phyloP scores from a whole-genome alignment of 2,888 invertebrate species.

The Diaprepes abbreviatus region DNA sequence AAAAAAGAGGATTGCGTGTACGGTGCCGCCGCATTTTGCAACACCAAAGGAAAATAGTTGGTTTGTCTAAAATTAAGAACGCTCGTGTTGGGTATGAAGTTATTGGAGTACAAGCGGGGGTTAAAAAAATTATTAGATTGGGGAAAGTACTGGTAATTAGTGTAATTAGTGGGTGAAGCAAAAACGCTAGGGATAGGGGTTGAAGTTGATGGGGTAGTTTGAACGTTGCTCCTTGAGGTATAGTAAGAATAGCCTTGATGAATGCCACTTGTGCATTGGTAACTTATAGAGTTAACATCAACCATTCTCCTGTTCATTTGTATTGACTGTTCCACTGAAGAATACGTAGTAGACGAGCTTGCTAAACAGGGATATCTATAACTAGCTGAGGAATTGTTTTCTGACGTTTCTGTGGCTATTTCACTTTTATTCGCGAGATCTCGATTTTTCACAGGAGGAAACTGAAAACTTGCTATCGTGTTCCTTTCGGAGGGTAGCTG shows the following conservation, averaged over 20 bases:
- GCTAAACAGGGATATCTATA: not conserved
- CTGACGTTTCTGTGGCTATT: constrained; percentile 24
- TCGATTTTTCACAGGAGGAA: constrained; percentile 13
- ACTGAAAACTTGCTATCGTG: constrained; percentile 15
- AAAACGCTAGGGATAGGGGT: constrained; percentile 33
- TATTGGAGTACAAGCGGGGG: constrained; percentile 42
- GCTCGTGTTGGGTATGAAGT: constrained; percentile 41
- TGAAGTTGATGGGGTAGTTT: constrained; percentile 21
- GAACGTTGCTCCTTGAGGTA: not conserved
- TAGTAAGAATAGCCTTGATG: constrained; percentile 10
- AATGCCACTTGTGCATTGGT: not conserved
- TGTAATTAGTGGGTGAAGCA: constrained; percentile 13
- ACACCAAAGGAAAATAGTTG: constrained; percentile 37
- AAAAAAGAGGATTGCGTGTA: constrained; percentile 16
- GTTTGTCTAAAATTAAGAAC: constrained; percentile 42
- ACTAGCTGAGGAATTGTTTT: not conserved
- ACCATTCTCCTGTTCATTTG: constrained; percentile 21
- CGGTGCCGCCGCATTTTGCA: constrained; percentile 29
- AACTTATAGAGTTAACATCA: constrained; percentile 1
- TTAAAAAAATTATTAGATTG: constrained; percentile 47
- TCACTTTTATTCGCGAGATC: constrained; percentile 22
- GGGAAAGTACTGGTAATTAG: constrained; percentile 42
- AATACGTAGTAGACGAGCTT: not conserved
- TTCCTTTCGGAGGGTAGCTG: not conserved
- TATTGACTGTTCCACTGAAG: constrained; percentile 5